phyloP scores from a whole-genome alignment of 2,888 invertebrate species.

The Oligia fasciuncula region DNA sequence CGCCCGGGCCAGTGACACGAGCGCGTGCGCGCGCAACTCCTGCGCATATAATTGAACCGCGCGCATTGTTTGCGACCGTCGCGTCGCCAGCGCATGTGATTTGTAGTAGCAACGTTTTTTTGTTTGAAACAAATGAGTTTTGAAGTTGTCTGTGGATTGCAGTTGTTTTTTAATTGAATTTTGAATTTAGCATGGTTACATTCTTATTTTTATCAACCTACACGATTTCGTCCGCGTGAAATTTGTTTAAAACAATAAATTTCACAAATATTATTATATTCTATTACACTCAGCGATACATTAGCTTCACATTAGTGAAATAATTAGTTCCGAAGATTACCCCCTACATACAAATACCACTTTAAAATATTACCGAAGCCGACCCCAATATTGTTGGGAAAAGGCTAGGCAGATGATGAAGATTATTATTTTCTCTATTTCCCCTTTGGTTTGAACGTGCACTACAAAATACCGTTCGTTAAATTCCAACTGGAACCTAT shows the following conservation, averaged over 20 bases:
- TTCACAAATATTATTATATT: no score
- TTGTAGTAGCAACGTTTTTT: constrained; percentile 63
- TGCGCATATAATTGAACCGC: constrained; percentile 72
- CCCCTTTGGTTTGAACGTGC: not conserved
- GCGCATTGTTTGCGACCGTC: constrained; percentile 63
- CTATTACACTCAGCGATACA: no score
- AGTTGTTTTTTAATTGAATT: constrained; percentile 14
- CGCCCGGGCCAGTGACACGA: constrained; percentile 60
- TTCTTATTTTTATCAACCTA: not conserved
- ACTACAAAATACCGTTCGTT: not conserved
- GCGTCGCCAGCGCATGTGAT: constrained; percentile 60
- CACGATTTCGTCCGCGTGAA: no score
- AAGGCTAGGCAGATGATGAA: no score
- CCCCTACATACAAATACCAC: no score
- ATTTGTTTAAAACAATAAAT: no score
- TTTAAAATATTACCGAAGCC: not conserved
- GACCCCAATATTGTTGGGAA: no score
- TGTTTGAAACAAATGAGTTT: constrained; percentile 53
- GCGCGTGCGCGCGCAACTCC: constrained; percentile 72
- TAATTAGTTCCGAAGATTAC: no score
- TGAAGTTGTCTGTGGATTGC: constrained; percentile 44
- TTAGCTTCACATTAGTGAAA: no score
- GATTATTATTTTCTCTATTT: not conserved
- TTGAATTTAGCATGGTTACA: not conserved
- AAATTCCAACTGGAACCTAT: constrained; percentile 1